These are phyloP conservation scores for Psettodes erumei DNA, from an alignment of 2,113 vertebrate genomes.

Conservation along the genomic window DNA sequence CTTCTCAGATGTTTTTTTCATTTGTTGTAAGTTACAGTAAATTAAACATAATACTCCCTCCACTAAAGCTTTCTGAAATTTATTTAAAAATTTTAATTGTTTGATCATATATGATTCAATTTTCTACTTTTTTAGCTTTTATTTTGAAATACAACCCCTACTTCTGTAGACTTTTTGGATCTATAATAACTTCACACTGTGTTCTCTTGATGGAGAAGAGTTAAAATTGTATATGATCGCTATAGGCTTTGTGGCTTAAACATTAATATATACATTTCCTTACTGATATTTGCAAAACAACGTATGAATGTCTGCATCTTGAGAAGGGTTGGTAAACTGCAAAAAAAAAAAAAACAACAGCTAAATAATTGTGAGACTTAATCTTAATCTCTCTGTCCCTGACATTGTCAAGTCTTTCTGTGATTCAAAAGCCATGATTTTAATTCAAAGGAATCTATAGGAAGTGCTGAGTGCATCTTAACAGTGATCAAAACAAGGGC, in stretches of 20 bases:
- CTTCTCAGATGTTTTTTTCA: background rate
- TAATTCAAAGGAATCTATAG: too few species aligned
- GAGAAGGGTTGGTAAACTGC: background rate
- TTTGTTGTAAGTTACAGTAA: background rate
- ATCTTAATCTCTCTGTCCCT: too few species aligned
- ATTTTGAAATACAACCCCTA: too few species aligned
- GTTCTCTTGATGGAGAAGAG: background rate
- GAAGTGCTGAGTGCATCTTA: too few species aligned
- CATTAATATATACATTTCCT: background rate
- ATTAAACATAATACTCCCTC: background rate
- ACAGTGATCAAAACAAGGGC: too few species aligned
- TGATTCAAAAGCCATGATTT: too few species aligned
- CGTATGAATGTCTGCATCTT: background rate
- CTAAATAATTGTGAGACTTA: too few species aligned
- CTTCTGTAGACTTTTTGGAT: background rate
- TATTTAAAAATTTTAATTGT: background rate
- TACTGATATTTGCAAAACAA: too few species aligned
- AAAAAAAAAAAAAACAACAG: too few species aligned
- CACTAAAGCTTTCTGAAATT: background rate
- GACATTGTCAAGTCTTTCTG: too few species aligned
- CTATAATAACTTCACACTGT: background rate
- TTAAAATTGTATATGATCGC: too few species aligned
- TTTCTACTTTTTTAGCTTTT: background rate
- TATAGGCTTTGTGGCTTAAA: background rate
- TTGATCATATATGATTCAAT: background rate